phyloP scores from a whole-genome alignment of 2,113 vertebrate species.

The Pollachius pollachius region DNA sequence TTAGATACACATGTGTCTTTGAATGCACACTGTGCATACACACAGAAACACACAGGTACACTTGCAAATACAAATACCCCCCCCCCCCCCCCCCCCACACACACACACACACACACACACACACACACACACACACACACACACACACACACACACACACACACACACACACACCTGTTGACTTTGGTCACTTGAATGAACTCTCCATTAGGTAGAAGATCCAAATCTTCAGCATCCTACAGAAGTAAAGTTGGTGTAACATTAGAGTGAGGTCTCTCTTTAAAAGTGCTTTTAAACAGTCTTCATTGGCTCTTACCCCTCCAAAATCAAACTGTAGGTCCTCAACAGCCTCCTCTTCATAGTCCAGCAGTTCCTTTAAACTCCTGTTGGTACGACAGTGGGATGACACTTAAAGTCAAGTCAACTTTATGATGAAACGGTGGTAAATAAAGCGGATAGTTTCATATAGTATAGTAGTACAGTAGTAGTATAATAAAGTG shows the following conservation, averaged over 20 bases:
- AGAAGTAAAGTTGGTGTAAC: not conserved
- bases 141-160: too few relatives aligned
- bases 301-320: constrained; percentile 45
- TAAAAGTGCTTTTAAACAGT: too few relatives aligned
- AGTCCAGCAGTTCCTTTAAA: constrained; percentile 50
- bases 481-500: too few relatives aligned
- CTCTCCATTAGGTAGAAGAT: constrained; percentile 13
- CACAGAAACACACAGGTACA: too few relatives aligned
- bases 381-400: constrained; percentile 16
- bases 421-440: too few relatives aligned
- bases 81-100: too few relatives aligned
- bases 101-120: too few relatives aligned
- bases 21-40: too few relatives aligned
- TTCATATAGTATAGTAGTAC: too few relatives aligned
- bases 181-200: constrained; percentile 2
- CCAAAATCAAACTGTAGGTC: constrained; percentile 54
- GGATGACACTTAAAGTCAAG: not conserved
- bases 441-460: too few relatives aligned
- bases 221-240: not conserved
- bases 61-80: too few relatives aligned
- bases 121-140: too few relatives aligned
- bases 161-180: constrained; percentile 9
- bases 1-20: not conserved
- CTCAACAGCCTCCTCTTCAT: constrained; percentile 45
- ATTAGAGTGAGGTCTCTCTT: not conserved